A percentile compares a stretch with the other conserved stretches of the same genome.
Conservation (phyloP, 2,113 vertebrate genomes). For the Kryptolebias marmoratus region DNA sequence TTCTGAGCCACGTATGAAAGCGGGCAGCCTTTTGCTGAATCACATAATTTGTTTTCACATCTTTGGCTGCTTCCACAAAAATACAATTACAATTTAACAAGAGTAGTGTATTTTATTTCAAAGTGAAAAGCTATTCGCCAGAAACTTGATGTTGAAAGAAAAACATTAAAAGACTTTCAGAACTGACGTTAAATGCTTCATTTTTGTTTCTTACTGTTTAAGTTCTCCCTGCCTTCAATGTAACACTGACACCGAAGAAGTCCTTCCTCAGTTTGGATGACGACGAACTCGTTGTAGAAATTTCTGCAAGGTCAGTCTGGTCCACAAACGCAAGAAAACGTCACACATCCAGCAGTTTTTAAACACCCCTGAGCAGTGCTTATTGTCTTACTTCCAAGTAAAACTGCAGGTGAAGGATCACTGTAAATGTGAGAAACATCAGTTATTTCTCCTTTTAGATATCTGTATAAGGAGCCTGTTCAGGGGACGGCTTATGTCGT, state of each 20-base stretch:
- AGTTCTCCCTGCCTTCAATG: slow-evolving; percentile 83
- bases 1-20: background rate
- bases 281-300: slow-evolving; percentile 60
- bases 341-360: background rate
- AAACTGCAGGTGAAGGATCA: background rate
- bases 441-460: slow-evolving; percentile 53
- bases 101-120: no score
- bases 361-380: background rate
- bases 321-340: background rate
- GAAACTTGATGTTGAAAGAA: no score
- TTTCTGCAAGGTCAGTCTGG: slow-evolving; percentile 73
- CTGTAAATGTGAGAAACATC: background rate
- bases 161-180: no score
- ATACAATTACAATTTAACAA: no score
- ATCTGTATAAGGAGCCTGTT: slow-evolving; percentile 76
- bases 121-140: no score
- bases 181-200: background rate
- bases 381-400: no score
- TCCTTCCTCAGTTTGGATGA: slow-evolving; percentile 71
- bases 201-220: slow-evolving; percentile 14
- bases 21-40: background rate
- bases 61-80: background rate
- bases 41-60: background rate
- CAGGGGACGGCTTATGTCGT: slow-evolving; percentile 78
- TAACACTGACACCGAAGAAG: slow-evolving; percentile 73